A percentile compares a stretch with the other conserved stretches of the same genome.
These are phyloP conservation scores for Butastur rufipennis DNA, from an alignment of 2,113 vertebrate species.

Conservation along the genomic window DNA sequence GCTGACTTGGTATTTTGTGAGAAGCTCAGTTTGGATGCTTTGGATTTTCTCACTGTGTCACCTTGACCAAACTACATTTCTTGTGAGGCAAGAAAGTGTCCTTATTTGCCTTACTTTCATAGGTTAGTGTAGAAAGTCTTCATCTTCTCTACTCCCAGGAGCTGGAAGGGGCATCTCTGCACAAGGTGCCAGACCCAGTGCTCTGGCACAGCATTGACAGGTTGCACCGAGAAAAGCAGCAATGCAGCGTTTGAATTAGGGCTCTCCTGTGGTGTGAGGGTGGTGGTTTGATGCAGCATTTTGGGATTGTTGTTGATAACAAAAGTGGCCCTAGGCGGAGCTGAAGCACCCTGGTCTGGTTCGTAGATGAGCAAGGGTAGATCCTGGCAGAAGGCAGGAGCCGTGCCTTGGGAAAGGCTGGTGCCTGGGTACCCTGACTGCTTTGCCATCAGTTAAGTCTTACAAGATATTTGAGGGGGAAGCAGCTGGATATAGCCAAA, in stretches of 20 bases:
- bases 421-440: background rate
- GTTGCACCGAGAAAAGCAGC: background rate
- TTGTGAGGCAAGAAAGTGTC: background rate
- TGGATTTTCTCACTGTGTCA: background rate
- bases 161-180: background rate
- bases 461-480: background rate
- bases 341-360: background rate
- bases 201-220: rapidly evolving
- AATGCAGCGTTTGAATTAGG: rapidly evolving
- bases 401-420: background rate
- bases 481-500: background rate
- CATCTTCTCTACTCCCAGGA: background rate
- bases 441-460: background rate
- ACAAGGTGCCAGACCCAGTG: background rate
- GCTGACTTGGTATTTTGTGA: background rate
- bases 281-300: background rate
- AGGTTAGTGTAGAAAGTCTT: background rate
- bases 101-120: background rate
- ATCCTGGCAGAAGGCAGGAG: background rate
- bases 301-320: background rate
- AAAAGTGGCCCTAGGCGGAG: background rate
- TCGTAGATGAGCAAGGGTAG: background rate
- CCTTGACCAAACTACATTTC: background rate
- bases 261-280: background rate
- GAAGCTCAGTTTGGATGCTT: background rate